Evolutionary conservation across 2,888 invertebrate species (phyloP), one percentile per base, ranked within the genome.

Genomic region (Cheilosia soror): DNA sequence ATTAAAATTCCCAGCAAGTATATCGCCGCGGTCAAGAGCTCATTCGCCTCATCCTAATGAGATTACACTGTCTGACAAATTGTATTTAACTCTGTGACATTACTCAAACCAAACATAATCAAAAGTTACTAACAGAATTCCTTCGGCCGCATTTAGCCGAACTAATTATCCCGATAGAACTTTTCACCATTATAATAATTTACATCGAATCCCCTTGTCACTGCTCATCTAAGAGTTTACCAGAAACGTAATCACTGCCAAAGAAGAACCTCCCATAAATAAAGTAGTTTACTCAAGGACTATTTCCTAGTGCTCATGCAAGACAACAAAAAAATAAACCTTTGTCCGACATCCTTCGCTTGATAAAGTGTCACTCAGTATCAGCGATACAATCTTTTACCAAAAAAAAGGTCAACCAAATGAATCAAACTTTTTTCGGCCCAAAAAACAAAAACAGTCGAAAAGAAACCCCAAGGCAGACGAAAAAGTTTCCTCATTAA

Each of bases 401-500:
- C 6, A 7, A 31, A 49, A 40, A 40, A 51, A 55, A 44, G 31
- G 13, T 9, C 6, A 58, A 49, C 37, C 33, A 51, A 27, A 65
- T 47, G 65, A 72, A 58, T 42, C 15, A 65, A 82, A 82, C 29
- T 69, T 53, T 6, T n/a, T 31, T 37, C 27, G 60, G 53, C 11
- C 9, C 6, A 5, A 20, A 11, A 4, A 11, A 37, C 9, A 33
- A 2, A 1, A 4, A 4, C 9, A 27, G 20, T 33, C 63, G 4
- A n/a, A 44, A 53, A 65, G 20, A 37, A 31, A 0, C 11, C 20
- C 15, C 40, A 44, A 63, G 33, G 55, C 58, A 58, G 60, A 44
- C 53, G 49, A 73, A 58, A 76, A 84, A 84, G 42, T 84, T 84
- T 84, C 75, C 80, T 84, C 75, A 84, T 84, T 84, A 65, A 58